Conservation (phyloP, 2,113 vertebrate species). For the Ailurus styani region DNA sequence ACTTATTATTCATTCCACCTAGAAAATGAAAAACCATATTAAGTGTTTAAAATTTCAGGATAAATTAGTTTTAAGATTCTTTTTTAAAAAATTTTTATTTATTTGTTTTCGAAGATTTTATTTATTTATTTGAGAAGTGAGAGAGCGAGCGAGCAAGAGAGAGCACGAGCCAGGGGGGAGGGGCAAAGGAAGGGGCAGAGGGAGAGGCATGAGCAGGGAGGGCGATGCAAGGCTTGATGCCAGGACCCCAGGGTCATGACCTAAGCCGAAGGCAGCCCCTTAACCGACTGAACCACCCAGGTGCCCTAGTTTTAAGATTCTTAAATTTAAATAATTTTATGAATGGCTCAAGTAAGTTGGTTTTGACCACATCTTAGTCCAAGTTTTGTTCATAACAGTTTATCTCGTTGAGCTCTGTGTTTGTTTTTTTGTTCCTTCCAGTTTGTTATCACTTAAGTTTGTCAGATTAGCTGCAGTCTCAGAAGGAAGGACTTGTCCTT, state of each 20-base stretch:
- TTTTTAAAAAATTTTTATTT: neutral
- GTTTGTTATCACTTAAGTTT: neutral
- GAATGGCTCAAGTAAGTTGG: neutral
- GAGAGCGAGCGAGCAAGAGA: neutral
- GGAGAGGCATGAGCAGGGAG: neutral
- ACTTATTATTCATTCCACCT: neutral
- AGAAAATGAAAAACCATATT: neutral
- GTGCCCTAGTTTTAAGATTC: neutral
- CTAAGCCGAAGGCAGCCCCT: neutral
- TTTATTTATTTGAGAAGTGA: neutral
- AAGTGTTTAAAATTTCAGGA: neutral
- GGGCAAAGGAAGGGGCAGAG: neutral
- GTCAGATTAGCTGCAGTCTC: neutral
- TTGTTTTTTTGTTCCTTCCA: neutral
- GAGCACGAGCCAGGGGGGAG: neutral
- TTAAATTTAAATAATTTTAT: neutral
- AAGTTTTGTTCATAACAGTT: neutral
- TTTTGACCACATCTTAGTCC: neutral
- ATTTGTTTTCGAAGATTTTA: neutral
- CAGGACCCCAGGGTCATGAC: neutral
- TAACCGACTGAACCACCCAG: neutral
- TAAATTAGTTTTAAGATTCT: neutral
- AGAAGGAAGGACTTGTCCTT: neutral
- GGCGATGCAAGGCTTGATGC: neutral
- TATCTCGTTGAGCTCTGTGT: neutral